Conservation (phyloP, 2,113 vertebrate species). For the Carettochelys insculpta region DNA sequence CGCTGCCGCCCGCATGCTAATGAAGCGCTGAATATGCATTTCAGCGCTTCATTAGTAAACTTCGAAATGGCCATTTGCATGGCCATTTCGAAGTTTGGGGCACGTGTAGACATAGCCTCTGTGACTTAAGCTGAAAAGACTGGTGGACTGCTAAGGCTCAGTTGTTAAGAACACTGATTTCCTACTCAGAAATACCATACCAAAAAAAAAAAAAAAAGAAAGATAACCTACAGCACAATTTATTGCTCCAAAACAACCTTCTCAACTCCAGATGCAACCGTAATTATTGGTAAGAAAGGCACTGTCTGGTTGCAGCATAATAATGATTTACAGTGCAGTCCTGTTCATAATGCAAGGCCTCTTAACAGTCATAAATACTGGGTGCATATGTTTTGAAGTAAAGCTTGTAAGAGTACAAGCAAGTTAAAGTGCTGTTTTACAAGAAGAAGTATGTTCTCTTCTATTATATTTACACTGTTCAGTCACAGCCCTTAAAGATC, state of each 20-base stretch:
- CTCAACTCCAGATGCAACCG: slow-evolving; percentile 47
- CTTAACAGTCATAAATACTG: background rate
- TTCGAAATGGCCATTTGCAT: no score
- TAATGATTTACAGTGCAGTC: slow-evolving; percentile 46
- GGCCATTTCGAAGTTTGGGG: no score
- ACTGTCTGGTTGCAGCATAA: slow-evolving; percentile 26
- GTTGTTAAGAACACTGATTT: slow-evolving; percentile 55
- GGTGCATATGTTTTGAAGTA: slow-evolving; percentile 17
- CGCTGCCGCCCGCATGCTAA: no score
- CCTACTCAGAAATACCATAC: slow-evolving; percentile 17
- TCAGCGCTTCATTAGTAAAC: no score
- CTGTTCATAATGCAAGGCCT: slow-evolving; percentile 17
- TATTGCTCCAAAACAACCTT: slow-evolving; percentile 67
- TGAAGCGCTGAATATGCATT: no score
- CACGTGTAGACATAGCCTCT: no score
- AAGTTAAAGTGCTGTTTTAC: background rate
- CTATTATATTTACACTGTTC: background rate
- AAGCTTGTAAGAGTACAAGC: background rate
- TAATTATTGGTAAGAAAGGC: slow-evolving; percentile 56
- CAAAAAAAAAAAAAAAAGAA: background rate
- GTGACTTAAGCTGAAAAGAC: slow-evolving; percentile 42
- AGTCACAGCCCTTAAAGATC: slow-evolving; percentile 2
- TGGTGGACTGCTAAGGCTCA: background rate
- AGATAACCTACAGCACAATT: slow-evolving; percentile 56
- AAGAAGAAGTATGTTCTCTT: slow-evolving; percentile 5